phyloP scores from a whole-genome alignment of 2,888 invertebrate genomes.

The Euplagia quadripunctaria region DNA sequence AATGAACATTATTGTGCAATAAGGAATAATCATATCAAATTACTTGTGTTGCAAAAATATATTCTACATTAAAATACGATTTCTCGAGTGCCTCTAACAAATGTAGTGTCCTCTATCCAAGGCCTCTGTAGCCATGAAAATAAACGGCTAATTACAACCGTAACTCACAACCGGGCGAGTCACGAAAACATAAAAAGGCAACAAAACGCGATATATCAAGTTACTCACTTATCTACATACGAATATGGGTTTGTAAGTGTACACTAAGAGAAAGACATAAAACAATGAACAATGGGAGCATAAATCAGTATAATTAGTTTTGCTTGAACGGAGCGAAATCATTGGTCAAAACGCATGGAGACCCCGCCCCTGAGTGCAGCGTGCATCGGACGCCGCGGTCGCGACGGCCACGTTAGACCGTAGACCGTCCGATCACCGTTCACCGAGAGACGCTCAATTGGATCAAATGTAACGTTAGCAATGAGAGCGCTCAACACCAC shows the following conservation, averaged over 20 bases:
- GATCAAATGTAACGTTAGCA: slow-evolving; percentile 80
- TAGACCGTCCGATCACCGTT: slow-evolving; percentile 47
- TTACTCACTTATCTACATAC: slow-evolving; percentile 63
- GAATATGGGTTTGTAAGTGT: slow-evolving; percentile 69
- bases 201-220: slow-evolving; percentile 64
- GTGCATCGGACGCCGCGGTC: slow-evolving; percentile 47
- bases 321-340: slow-evolving; percentile 87
- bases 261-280: slow-evolving; percentile 86
- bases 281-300: slow-evolving; percentile 97
- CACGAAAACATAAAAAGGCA: slow-evolving; percentile 57
- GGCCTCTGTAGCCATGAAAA: slow-evolving; percentile 40
- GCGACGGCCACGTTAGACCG: slow-evolving; percentile 72
- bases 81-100: slow-evolving; percentile 22
- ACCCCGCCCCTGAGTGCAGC: slow-evolving; percentile 85
- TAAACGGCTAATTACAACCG: slow-evolving; percentile 55
- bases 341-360: slow-evolving; percentile 89
- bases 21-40: background rate
- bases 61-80: background rate
- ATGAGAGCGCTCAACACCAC: slow-evolving; percentile 53
- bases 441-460: slow-evolving; percentile 64
- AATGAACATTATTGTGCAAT: background rate
- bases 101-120: slow-evolving; percentile 33
- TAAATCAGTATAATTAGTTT: slow-evolving; percentile 98
- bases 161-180: slow-evolving; percentile 52
- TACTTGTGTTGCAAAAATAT: background rate